Conservation (phyloP, 2,113 vertebrate genomes). For the Callionymus lyra region DNA sequence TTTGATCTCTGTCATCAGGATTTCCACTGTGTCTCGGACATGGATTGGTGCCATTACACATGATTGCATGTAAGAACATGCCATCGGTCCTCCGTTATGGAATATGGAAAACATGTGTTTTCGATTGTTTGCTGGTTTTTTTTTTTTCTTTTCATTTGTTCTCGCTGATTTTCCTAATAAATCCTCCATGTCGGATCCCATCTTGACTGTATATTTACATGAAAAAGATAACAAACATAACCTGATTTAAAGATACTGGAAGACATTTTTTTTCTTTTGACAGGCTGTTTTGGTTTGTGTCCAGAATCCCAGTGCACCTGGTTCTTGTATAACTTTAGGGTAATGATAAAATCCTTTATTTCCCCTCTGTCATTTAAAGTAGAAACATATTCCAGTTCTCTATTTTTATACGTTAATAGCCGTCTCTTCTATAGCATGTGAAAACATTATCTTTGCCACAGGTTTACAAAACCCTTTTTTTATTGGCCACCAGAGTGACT, state of each 20-base stretch:
- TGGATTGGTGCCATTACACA: constrained; percentile 21
- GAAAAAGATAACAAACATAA: too few species aligned
- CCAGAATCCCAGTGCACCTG: too few species aligned
- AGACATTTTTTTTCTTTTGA: not conserved
- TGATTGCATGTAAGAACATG: constrained; percentile 34
- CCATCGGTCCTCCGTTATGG: constrained; percentile 5
- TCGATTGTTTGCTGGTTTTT: constrained; percentile 30
- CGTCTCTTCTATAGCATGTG: constrained; percentile 27
- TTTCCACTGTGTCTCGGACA: constrained; percentile 15
- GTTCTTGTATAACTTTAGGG: too few species aligned
- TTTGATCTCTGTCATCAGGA: constrained; percentile 2
- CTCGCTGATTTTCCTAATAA: constrained; percentile 15
- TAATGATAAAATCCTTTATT: too few species aligned
- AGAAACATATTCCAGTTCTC: constrained; percentile 17
- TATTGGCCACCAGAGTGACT: constrained; percentile 31
- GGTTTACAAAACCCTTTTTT: constrained; percentile 32
- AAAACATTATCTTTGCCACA: constrained; percentile 47
- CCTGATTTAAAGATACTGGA: not conserved
- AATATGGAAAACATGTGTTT: constrained; percentile 45
- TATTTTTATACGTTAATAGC: constrained; percentile 20
- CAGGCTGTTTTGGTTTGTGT: too few species aligned
- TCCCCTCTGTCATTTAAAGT: too few species aligned
- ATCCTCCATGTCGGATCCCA: constrained; percentile 12
- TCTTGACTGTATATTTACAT: too few species aligned
- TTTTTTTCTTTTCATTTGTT: constrained; percentile 22